Conservation (phyloP, 2,888 invertebrate genomes). For the Oligia fasciuncula region DNA sequence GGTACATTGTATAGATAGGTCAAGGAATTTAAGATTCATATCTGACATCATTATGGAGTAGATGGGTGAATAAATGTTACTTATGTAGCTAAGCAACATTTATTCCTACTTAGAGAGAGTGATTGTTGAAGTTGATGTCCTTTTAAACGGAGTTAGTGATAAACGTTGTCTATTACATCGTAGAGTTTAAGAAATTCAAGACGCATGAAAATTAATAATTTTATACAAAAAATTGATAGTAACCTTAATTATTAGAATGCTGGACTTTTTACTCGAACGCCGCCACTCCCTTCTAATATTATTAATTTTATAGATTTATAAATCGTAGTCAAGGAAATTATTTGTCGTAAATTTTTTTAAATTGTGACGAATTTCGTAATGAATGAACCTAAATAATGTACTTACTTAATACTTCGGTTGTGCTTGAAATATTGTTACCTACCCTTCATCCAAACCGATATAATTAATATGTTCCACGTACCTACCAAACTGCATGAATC, state of each 20-base stretch:
- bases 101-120: conserved; percentile 56
- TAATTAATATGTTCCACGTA: conserved; percentile 34
- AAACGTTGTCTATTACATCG: conserved; percentile 65
- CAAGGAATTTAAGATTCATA: conserved; percentile 58
- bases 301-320: conserved; percentile 71
- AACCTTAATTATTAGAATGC: conserved; percentile 77
- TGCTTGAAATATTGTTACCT: conserved; percentile 62
- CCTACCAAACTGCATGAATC: conserved; percentile 18
- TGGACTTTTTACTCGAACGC: conserved; percentile 85
- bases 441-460: conserved; percentile 43
- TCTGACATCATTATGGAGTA: conserved; percentile 43
- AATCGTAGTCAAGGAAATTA: conserved; percentile 63
- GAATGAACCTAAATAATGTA: conserved; percentile 55
- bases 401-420: conserved; percentile 61
- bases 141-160: conserved; percentile 59
- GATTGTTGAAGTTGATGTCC: conserved; percentile 63
- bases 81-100: conserved; percentile 38
- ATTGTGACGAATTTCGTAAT: conserved; percentile 53
- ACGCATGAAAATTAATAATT: conserved; percentile 73
- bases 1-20: conserved; percentile 48
- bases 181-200: conserved; percentile 66
- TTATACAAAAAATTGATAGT: conserved; percentile 77
- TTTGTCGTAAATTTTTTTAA: conserved; percentile 59
- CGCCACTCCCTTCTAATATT: conserved; percentile 76
- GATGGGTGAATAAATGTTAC: conserved; percentile 43